Base-by-base conservation (phyloP, 1,140 invertebrate species). In the Eumaeus atala region DNA sequence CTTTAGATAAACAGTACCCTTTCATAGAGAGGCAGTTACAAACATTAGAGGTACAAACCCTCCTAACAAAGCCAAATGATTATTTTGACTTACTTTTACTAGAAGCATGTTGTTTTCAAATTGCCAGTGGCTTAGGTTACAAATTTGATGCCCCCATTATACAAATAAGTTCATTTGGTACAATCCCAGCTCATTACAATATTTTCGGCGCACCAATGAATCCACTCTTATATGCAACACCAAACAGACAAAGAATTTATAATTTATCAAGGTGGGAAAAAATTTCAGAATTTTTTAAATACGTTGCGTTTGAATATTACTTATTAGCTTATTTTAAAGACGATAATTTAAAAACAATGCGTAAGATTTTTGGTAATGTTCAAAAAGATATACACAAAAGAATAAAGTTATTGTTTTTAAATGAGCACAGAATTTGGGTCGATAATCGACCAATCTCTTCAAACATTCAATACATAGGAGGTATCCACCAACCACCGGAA, bases 321-420 rank as follows among this genome's bases (percentile, higher is more conserved):
- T 42, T 60, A 18, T 42, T 52, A 11, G 3, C 9, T 0, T 14
- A 17, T 9, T 38, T 17, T 9, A 58, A 68, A 28, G 14, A 69
- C 9, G 55, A 54, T n/a, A 69, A 78, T 38, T 64, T 87, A 18
- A 36, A 47, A 48, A 59, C 81, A 1, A 61, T 79, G 11, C 73
- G 64, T 57, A 70, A 75, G 56, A 61, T 77, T 67, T 84, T 89
- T 59, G 85, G 77, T 11, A 33, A 67, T 3, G 66, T 75, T 59
- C 72, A 82, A 4, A n/a, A 67, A 0, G 77, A 87, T 47, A 55
- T 90, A n/a, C 66, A 77, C 49, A 65, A 68, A 44, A 87, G 85
- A 62, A 66, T 87, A 0, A 81, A 84, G 54, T 59, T 92, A 59
- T 52, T 90, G 12, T 81, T 92, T 51, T 33, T 87, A 9, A 89